Base-by-base conservation (phyloP, 2,113 vertebrate species). In the Hippocampus mohnikei region DNA sequence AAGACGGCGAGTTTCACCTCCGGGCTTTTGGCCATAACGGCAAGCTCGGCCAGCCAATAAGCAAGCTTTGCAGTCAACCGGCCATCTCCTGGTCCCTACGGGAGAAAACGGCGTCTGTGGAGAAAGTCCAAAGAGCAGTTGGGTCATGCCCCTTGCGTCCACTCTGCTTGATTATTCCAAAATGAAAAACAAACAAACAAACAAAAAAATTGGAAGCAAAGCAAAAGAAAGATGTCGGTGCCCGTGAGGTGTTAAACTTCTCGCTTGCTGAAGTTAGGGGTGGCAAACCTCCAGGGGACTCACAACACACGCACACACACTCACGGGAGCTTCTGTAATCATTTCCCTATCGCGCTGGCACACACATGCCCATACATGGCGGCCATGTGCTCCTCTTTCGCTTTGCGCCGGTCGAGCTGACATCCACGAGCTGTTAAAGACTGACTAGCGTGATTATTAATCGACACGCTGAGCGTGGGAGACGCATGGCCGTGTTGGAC, bases 1-100 rank as follows among this genome's bases (percentile, higher is more conserved):
- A 99, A 97, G 78, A 99, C 92, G 0, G 95, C 97, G 84, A 99
- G 63, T 80, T 98, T 98, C 85, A 98, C 96, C 85, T 99, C 97
- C 2, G 96, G 90, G 0, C 94, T 98, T 82, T 98, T 98, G 61
- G 97, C 97, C 97, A 98, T 98, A 78, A 68, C 67, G 40, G 61
- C 9, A 16, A 71, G 77, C 71, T 70, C 66, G 70, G 83, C 13
- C 2, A 81, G 86, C 78, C 75, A 78, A 70, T 89, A 82, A 77
- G 85, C 60, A 72, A 59, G 74, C 74, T 69, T 66, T 16, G 5
- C 81, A 72, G 66, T 91, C 88, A 90, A 78, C 83, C 77, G 48
- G 76, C 76, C 85, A 87, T 91, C 58, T 68, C 81, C 74, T 53
- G 21, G 13, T 63, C 77, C 44, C 63, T 33, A 62, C 52, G n/a